A percentile compares a stretch with the other conserved stretches of the same genome.
phyloP scores from a whole-genome alignment of 2,113 vertebrate species.

The Hirundichthys speculiger region DNA sequence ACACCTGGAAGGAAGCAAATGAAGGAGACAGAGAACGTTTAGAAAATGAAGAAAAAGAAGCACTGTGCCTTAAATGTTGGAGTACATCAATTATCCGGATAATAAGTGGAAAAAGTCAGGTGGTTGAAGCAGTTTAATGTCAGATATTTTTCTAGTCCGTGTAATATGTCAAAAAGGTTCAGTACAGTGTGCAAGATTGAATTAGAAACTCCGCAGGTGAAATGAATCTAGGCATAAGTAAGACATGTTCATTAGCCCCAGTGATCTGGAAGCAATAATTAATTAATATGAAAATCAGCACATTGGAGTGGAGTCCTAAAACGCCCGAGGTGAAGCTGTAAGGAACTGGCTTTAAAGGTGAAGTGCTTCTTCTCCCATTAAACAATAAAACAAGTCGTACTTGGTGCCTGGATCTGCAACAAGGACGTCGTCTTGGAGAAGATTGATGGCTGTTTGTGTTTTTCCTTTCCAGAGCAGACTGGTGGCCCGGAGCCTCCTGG shows the following conservation, averaged over 20 bases:
- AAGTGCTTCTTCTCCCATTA: background rate
- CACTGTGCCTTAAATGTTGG: too few species aligned
- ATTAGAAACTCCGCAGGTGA: background rate
- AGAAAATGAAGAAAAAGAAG: background rate
- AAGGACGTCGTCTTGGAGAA: constrained; percentile 89
- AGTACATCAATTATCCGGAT: too few species aligned
- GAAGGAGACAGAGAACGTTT: background rate
- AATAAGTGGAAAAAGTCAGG: background rate
- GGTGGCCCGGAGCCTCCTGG: constrained; percentile 87
- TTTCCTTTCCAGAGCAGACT: constrained; percentile 90
- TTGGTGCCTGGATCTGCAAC: constrained; percentile 92
- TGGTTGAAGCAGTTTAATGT: too few species aligned
- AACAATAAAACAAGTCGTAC: constrained; percentile 67
- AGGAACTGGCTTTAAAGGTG: too few species aligned
- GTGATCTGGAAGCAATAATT: background rate
- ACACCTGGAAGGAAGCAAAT: constrained; percentile 78
- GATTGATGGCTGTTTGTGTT: constrained; percentile 85
- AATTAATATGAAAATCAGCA: background rate
- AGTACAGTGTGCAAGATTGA: background rate
- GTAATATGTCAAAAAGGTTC: background rate
- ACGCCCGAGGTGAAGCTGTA: background rate
- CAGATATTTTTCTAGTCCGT: background rate
- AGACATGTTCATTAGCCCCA: background rate
- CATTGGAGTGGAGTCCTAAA: background rate
- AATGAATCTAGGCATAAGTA: background rate